Evolutionary conservation across 2,888 invertebrate species (phyloP).

Genomic region (Platycheirus albimanus): DNA sequence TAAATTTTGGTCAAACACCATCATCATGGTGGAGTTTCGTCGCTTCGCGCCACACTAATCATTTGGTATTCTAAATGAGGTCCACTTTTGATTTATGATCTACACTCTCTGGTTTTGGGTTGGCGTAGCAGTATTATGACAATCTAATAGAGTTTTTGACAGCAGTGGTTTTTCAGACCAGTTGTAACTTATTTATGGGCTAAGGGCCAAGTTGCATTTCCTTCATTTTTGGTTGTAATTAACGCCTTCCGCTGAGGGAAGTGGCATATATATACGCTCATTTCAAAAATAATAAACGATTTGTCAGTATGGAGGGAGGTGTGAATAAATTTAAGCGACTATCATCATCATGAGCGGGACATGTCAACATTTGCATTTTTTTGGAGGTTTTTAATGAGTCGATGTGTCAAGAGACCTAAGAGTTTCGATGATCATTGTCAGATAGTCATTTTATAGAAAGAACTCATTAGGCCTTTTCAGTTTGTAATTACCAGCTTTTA

Average conservation of each 20-base stretch:
- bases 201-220: slow-evolving; percentile 58
- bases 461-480: slow-evolving; percentile 57
- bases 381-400: background rate
- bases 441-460: no score
- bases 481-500: slow-evolving; percentile 56
- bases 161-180: slow-evolving; percentile 34
- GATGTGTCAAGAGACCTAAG: background rate
- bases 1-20: slow-evolving; percentile 63
- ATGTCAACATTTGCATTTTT: slow-evolving; percentile 34
- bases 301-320: slow-evolving; percentile 41
- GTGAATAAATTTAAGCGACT: slow-evolving; percentile 59
- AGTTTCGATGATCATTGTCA: background rate
- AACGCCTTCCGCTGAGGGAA: slow-evolving; percentile 66
- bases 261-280: background rate
- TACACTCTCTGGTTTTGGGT: slow-evolving; percentile 23
- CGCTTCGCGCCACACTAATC: slow-evolving; percentile 40
- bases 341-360: background rate
- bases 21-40: slow-evolving; percentile 14
- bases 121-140: slow-evolving; percentile 59
- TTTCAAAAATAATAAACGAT: slow-evolving; percentile 51
- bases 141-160: slow-evolving; percentile 64
- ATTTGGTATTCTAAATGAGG: slow-evolving; percentile 72
- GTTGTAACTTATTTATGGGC: slow-evolving; percentile 63
- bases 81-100: slow-evolving; percentile 69
- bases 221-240: slow-evolving; percentile 55